These are phyloP conservation scores for Dermolepida albohirtum DNA, from an alignment of 2,888 invertebrate genomes.

Conservation along the genomic window DNA sequence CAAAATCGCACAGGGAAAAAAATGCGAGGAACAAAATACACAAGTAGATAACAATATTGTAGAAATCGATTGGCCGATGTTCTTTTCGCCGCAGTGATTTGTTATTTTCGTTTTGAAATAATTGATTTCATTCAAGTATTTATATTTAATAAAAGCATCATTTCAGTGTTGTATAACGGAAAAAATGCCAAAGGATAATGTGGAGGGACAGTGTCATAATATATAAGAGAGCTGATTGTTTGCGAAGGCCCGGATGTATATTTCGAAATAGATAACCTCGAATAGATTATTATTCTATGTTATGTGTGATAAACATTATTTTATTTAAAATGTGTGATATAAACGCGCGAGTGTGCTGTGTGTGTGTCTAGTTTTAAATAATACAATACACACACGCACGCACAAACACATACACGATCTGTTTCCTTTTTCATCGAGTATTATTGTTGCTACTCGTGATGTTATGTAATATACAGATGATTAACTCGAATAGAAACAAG, in stretches of 20 bases:
- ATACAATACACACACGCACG: no score
- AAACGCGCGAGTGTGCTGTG: slow-evolving; percentile 16
- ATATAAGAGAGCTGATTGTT: slow-evolving; percentile 50
- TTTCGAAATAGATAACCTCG: slow-evolving; percentile 52
- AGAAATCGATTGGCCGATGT: no score
- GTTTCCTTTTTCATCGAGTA: slow-evolving; percentile 27
- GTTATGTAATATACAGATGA: slow-evolving; percentile 32
- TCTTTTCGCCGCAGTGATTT: no score
- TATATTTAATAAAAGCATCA: no score
- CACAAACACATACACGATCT: slow-evolving; percentile 1
- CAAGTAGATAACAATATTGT: no score
- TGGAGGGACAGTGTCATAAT: slow-evolving; percentile 6
- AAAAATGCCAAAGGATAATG: slow-evolving; percentile 48
- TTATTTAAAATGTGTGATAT: slow-evolving; percentile 39
- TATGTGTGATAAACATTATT: slow-evolving; percentile 39
- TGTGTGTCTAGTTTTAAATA: slow-evolving; percentile 17
- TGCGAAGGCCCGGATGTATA: slow-evolving; percentile 52
- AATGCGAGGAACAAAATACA: no score
- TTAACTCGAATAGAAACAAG: slow-evolving; percentile 23
- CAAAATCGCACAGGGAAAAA: no score
- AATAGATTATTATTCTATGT: slow-evolving; percentile 48
- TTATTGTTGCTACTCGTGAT: slow-evolving; percentile 24
- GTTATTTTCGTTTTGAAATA: no score
- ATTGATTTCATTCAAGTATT: no score
- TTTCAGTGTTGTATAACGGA: slow-evolving; percentile 22